Conservation (phyloP, 1,140 invertebrate genomes). For the Andricus grossulariae region DNA sequence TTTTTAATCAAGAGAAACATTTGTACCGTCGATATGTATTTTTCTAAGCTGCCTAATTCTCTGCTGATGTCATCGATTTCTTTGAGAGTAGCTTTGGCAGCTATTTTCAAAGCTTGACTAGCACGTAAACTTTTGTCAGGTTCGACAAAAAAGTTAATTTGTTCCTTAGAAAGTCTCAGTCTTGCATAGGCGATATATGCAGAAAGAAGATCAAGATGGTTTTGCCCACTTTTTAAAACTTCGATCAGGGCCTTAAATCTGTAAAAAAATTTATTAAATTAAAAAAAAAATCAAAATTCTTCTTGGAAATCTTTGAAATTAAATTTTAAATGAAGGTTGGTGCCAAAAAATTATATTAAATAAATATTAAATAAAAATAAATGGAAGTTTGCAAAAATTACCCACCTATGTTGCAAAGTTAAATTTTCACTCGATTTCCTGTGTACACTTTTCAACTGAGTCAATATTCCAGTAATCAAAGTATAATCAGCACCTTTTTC, state of each 20-base stretch:
- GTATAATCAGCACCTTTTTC: slow-evolving; percentile 11
- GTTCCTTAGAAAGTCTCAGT: slow-evolving; percentile 42
- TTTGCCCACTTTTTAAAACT: slow-evolving; percentile 46
- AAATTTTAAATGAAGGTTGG: slow-evolving; percentile 44
- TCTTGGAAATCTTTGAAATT: slow-evolving; percentile 45
- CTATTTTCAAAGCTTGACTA: slow-evolving; percentile 49
- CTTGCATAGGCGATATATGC: slow-evolving; percentile 47
- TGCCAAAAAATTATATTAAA: slow-evolving; percentile 29
- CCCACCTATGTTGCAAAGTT: background rate
- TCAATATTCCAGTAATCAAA: background rate
- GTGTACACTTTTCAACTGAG: background rate
- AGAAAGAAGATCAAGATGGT: slow-evolving; percentile 49
- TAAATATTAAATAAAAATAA: too few species aligned
- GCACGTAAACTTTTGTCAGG: slow-evolving; percentile 47
- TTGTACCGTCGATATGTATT: slow-evolving; percentile 33
- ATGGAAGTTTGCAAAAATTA: too few species aligned
- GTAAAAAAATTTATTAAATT: slow-evolving; percentile 49
- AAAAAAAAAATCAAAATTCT: slow-evolving; percentile 25
- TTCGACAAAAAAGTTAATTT: slow-evolving; percentile 49
- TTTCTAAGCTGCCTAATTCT: slow-evolving; percentile 37
- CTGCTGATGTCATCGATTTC: slow-evolving; percentile 46
- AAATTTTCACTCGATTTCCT: slow-evolving; percentile 4
- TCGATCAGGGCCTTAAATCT: slow-evolving; percentile 50
- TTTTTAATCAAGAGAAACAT: slow-evolving; percentile 12
- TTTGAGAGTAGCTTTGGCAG: slow-evolving; percentile 34